Conservation (phyloP, 37 sponge, comb jelly and placozoan species). For the Chondrosia reniformis region DNA sequence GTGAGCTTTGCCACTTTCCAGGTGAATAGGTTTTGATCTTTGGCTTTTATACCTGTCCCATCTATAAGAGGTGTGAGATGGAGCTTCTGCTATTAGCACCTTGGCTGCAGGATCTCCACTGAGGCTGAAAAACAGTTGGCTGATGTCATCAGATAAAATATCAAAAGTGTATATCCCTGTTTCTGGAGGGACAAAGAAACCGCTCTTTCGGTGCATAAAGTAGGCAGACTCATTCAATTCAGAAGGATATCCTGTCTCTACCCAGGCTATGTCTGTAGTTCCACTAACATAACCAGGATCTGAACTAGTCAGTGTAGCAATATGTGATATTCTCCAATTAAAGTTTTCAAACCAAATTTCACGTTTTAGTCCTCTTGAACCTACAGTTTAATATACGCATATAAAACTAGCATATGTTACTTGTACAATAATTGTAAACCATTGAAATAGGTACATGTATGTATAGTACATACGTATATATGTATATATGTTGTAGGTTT, state of each 20-base stretch:
- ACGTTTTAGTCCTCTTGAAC: too few species aligned
- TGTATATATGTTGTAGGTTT: too few species aligned
- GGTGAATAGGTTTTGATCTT: conserved; percentile 33
- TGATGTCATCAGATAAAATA: conserved; percentile 67
- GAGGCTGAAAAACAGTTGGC: conserved; percentile 56
- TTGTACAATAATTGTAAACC: too few species aligned
- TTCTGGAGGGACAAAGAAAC: conserved; percentile 80
- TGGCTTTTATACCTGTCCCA: conserved; percentile 51
- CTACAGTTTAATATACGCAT: too few species aligned
- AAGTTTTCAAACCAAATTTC: too few species aligned
- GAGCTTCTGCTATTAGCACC: conserved; percentile 30
- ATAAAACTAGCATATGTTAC: too few species aligned
- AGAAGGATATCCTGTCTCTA: not conserved
- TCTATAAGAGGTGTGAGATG: not conserved
- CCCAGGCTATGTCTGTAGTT: conserved; percentile 10
- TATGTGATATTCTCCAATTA: too few species aligned
- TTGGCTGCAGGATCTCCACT: conserved; percentile 29
- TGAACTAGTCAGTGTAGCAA: not conserved
- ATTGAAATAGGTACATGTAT: too few species aligned
- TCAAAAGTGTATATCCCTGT: conserved; percentile 60
- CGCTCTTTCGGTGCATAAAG: conserved; percentile 44
- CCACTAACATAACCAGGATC: not conserved
- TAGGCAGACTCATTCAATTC: conserved; percentile 23
- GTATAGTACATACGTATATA: too few species aligned
- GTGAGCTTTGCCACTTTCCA: conserved; percentile 52